phyloP scores from a whole-genome alignment of 2,797 vertebrate species.

The Sardinella longiceps region DNA sequence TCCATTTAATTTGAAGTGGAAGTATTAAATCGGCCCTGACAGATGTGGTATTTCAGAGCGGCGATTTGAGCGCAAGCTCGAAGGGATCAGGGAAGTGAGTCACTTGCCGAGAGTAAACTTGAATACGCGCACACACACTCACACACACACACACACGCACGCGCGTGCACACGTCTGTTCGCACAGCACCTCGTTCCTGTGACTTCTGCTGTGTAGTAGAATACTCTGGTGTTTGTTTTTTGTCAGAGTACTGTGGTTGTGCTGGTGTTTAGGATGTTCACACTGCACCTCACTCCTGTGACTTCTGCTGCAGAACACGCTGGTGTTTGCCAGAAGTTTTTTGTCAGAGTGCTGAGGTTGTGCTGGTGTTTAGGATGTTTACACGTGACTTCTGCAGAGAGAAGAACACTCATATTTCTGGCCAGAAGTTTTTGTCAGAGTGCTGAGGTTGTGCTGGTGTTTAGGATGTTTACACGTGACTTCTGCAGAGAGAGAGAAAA shows the following conservation, averaged over 20 bases:
- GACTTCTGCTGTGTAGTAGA: not conserved
- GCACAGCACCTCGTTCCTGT: not conserved
- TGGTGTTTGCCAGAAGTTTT: not conserved
- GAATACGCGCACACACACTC: too few species aligned
- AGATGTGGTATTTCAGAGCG: slow-evolving; percentile 39
- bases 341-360: not conserved
- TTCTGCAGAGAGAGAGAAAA: not conserved
- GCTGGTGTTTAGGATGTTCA: not conserved
- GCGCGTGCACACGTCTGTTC: too few species aligned
- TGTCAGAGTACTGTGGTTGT: not conserved
- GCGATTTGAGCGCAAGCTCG: not conserved
- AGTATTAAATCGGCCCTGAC: slow-evolving; percentile 47
- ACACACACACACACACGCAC: too few species aligned
- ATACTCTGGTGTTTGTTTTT: too few species aligned
- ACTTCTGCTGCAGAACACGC: not conserved
- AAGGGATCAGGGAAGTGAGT: slow-evolving; percentile 36
- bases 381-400: not conserved
- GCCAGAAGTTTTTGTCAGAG: not conserved
- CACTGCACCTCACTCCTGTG: too few species aligned
- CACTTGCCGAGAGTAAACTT: slow-evolving; percentile 40
- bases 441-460: not conserved
- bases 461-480: not conserved
- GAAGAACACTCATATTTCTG: not conserved
- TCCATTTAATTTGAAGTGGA: slow-evolving; percentile 46
- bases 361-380: not conserved